phyloP scores from a whole-genome alignment of 2,113 vertebrate species.

The Elaphurus davidianus region DNA sequence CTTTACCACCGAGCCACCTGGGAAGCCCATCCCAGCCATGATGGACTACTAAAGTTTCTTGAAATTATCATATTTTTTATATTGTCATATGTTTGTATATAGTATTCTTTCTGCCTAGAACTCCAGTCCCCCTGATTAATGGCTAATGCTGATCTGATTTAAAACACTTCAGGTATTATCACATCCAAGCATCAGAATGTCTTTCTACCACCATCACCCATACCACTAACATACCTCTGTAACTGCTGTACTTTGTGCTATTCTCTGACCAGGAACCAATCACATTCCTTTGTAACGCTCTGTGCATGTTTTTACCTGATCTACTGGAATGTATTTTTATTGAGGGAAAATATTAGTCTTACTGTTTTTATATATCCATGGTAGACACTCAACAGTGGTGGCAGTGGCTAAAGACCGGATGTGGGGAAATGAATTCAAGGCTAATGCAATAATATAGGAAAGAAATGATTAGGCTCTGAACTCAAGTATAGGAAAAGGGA shows the following conservation, averaged over 20 bases:
- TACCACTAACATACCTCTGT: background rate
- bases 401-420: background rate
- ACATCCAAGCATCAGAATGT: background rate
- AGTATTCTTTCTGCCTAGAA: background rate
- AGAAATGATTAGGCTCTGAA: background rate
- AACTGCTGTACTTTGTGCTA: background rate
- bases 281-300: background rate
- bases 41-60: background rate
- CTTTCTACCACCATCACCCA: background rate
- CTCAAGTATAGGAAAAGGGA: background rate
- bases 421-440: background rate
- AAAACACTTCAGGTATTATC: background rate
- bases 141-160: background rate
- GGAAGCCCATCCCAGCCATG: background rate
- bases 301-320: background rate
- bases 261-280: background rate
- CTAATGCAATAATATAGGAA: background rate
- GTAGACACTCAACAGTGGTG: background rate
- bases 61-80: background rate
- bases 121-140: background rate
- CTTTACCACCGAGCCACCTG: background rate
- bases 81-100: background rate
- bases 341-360: background rate
- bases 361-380: background rate
- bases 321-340: background rate